Evolutionary conservation across 2,797 vertebrate species (phyloP).

Genomic region (Epinephelus malabaricus): DNA sequence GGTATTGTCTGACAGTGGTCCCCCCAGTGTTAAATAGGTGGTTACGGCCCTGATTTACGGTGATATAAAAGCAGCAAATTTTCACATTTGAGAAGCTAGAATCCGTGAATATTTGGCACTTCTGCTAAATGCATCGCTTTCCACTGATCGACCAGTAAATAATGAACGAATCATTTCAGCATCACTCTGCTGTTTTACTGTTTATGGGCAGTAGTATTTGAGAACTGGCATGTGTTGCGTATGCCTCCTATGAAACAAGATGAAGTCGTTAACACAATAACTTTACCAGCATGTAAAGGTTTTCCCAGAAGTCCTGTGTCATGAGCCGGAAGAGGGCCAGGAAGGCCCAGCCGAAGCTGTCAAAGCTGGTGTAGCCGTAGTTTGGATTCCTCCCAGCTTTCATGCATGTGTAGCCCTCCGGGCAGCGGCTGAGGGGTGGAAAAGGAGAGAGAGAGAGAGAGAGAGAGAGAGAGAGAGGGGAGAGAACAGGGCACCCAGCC

Average conservation of each 20-base stretch:
- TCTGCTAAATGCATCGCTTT: background rate
- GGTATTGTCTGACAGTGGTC: too few relatives aligned
- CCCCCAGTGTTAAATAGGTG: too few relatives aligned
- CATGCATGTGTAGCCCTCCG: slow-evolving; percentile 97
- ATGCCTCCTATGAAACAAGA: background rate
- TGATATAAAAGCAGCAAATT: background rate
- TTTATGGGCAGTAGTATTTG: background rate
- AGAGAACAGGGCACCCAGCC: slow-evolving; percentile 36
- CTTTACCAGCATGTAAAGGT: slow-evolving; percentile 97
- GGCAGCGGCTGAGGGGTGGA: slow-evolving; percentile 90
- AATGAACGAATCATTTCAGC: too few relatives aligned
- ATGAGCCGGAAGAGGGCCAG: slow-evolving; percentile 99
- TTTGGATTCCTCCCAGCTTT: slow-evolving; percentile 99
- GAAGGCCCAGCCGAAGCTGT: slow-evolving; percentile 99
- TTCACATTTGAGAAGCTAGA: background rate
- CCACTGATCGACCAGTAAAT: too few relatives aligned
- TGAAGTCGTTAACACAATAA: slow-evolving; percentile 27
- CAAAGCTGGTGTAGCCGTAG: slow-evolving; percentile 99
- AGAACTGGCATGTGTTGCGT: background rate
- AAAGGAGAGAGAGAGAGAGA: background rate
- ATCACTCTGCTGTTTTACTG: background rate
- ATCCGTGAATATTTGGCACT: background rate
- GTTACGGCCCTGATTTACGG: background rate
- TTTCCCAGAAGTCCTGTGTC: slow-evolving; percentile 99
- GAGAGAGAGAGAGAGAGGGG: slow-evolving; percentile 4